Percentiles rank a stretch among this genome's conserved stretches.
Conservation (phyloP, 2,113 vertebrate species). For the Cynoglossus semilaevis region DNA sequence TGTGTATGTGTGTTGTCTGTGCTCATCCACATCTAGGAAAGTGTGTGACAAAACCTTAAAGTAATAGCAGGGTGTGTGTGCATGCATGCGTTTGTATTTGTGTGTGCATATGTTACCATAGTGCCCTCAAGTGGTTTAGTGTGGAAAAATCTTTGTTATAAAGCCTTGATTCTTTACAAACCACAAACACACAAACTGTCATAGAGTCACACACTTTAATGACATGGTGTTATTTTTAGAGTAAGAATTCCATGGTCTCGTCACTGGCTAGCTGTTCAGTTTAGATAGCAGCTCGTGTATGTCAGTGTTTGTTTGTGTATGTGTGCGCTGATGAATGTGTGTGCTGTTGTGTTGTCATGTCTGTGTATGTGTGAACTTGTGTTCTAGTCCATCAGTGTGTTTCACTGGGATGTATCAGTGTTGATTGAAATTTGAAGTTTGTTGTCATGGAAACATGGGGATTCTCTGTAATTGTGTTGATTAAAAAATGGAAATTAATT, state of each 20-base stretch:
- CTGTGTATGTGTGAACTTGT: neutral
- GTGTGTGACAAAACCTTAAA: neutral
- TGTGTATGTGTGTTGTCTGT: slow-evolving; percentile 10
- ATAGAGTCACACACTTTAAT: slow-evolving; percentile 52
- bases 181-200: slow-evolving; percentile 21
- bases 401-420: slow-evolving; percentile 19
- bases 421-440: slow-evolving; percentile 55
- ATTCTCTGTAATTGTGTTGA: slow-evolving; percentile 63
- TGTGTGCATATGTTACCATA: slow-evolving; percentile 46
- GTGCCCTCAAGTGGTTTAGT: slow-evolving; percentile 62
- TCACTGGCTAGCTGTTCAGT: slow-evolving; percentile 70
- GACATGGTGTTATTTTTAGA: slow-evolving; percentile 75
- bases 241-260: slow-evolving; percentile 75
- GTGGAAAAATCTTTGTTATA: slow-evolving; percentile 12
- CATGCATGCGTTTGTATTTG: neutral
- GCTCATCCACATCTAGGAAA: neutral
- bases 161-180: slow-evolving; percentile 27
- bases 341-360: neutral
- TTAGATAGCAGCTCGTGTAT: slow-evolving; percentile 66
- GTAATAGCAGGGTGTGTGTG: slow-evolving; percentile 5
- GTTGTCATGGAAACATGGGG: slow-evolving; percentile 58
- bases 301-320: slow-evolving; percentile 16
- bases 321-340: neutral
- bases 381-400: slow-evolving; percentile 6
- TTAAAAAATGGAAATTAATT: slow-evolving; percentile 73